Conservation (phyloP, 2,113 vertebrate genomes). For the Phycodurus eques region DNA sequence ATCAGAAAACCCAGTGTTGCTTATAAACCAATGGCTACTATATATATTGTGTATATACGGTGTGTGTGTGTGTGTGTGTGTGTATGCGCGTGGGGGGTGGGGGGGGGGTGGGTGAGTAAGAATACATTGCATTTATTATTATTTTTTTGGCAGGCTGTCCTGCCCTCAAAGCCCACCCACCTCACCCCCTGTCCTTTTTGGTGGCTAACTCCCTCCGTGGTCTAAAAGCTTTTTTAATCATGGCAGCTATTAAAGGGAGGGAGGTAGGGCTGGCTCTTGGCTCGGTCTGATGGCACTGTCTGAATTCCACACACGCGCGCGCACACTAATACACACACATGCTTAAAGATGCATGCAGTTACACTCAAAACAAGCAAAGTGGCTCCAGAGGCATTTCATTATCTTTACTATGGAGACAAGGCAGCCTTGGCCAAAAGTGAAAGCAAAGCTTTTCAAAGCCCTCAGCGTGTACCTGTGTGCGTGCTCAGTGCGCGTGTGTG, state of each 20-base stretch:
- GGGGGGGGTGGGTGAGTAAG: not conserved
- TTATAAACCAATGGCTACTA: not conserved
- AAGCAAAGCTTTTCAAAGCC: not conserved
- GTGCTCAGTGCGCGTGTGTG: not conserved
- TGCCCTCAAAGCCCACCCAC: not conserved
- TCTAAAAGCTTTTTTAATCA: conserved; percentile 8
- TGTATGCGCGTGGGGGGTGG: not conserved
- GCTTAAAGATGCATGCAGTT: not conserved
- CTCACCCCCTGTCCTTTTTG: not conserved
- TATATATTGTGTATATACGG: too few species aligned
- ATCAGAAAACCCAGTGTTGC: not conserved
- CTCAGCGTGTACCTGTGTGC: conserved; percentile 20
- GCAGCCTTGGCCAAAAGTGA: not conserved
- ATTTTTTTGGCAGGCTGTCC: not conserved
- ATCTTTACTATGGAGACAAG: not conserved
- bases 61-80: not conserved
- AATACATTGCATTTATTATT: conserved; percentile 1
- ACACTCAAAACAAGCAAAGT: not conserved
- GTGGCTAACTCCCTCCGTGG: not conserved
- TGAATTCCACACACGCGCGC: not conserved
- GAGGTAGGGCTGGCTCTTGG: not conserved
- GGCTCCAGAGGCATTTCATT: not conserved
- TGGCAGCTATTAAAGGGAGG: conserved; percentile 4
- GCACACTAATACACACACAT: not conserved
- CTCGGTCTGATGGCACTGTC: not conserved